Conservation (phyloP, 1,140 invertebrate species). For the Stegodyphus mimosarum region DNA sequence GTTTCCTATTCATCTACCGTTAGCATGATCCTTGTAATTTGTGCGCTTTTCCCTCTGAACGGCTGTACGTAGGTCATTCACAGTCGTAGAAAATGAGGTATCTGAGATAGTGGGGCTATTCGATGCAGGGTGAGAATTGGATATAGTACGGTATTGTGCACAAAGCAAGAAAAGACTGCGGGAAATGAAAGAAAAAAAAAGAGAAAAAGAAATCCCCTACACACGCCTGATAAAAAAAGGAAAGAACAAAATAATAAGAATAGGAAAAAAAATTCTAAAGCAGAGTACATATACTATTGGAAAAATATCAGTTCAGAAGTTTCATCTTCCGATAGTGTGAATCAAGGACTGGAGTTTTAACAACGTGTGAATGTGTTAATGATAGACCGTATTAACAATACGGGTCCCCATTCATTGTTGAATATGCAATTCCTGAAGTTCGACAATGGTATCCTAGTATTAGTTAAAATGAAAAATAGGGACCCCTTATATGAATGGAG, state of each 20-base stretch:
- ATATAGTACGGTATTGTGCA: conserved; percentile 15
- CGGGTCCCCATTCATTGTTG: conserved; percentile 9
- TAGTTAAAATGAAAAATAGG: too few species aligned
- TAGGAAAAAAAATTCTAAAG: too few species aligned
- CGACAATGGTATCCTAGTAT: neutral
- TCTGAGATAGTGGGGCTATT: conserved; percentile 33
- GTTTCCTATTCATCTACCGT: conserved; percentile 21
- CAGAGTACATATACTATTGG: conserved; percentile 14
- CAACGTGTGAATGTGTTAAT: conserved; percentile 56
- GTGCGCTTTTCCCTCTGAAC: neutral
- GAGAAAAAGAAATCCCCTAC: neutral
- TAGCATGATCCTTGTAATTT: conserved; percentile 33
- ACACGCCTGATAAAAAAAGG: conserved; percentile 1
- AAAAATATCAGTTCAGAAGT: conserved; percentile 51
- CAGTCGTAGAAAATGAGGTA: conserved; percentile 56
- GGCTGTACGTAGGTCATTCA: conserved; percentile 26
- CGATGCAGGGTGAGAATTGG: conserved; percentile 22
- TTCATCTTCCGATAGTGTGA: conserved; percentile 25
- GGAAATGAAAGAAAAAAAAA: conserved; percentile 7
- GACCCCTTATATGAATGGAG: too few species aligned
- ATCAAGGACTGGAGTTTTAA: conserved; percentile 30
- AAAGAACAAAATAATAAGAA: too few species aligned
- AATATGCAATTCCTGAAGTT: conserved; percentile 10
- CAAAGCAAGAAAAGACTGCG: conserved; percentile 12
- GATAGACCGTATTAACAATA: conserved; percentile 55